These are phyloP conservation scores for Bubo blakistoni DNA, from an alignment of 2,113 vertebrate species.

Conservation along the genomic window DNA sequence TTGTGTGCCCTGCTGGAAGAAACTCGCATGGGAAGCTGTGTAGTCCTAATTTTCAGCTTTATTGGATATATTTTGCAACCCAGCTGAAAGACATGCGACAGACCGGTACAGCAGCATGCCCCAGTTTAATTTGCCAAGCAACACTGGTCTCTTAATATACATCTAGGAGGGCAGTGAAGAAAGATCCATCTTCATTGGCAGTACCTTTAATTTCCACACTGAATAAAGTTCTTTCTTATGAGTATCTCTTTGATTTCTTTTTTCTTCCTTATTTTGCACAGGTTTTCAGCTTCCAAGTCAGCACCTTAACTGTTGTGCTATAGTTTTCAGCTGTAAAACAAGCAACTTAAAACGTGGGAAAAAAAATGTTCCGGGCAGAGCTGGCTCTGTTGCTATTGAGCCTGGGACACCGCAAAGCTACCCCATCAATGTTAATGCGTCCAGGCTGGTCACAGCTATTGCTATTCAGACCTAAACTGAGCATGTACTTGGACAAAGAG, in stretches of 20 bases:
- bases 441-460: background rate
- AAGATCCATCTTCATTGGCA: background rate
- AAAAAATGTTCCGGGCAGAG: background rate
- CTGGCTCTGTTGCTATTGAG: background rate
- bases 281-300: background rate
- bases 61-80: background rate
- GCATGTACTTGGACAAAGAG: background rate
- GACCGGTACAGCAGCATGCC: background rate
- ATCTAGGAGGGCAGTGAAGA: background rate
- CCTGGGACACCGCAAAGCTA: background rate
- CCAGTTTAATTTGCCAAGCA: background rate
- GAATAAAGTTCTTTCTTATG: background rate
- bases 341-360: fast-evolving
- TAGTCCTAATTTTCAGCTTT: background rate
- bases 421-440: background rate
- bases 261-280: background rate
- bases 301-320: background rate
- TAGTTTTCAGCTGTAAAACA: background rate
- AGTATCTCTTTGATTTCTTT: background rate
- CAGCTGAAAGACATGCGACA: background rate
- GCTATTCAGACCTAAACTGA: slow-evolving; percentile 13
- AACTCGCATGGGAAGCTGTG: background rate
- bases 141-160: background rate
- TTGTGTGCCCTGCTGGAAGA: background rate
- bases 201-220: background rate